These are phyloP conservation scores for Pachliopta kotzebuea DNA, from an alignment of 2,888 invertebrate genomes.

Conservation along the genomic window DNA sequence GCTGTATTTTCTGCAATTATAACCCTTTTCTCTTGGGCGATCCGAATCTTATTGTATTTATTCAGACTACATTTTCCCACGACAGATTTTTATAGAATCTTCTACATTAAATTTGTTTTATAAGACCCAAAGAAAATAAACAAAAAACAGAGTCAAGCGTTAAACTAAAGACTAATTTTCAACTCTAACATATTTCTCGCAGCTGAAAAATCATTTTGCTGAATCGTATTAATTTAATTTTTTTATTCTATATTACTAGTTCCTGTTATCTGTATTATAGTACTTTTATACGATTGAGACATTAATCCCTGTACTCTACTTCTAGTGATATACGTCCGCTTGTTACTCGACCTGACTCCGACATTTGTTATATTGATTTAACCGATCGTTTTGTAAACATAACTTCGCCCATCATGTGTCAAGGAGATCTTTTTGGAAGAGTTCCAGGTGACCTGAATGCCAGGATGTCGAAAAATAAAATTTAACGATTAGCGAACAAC, in stretches of 20 bases:
- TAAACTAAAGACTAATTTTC: too few relatives aligned
- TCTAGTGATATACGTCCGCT: constrained; percentile 12
- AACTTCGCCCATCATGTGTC: constrained; percentile 48
- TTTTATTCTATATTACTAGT: too few relatives aligned
- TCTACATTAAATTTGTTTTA: not conserved
- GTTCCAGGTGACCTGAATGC: constrained; percentile 73
- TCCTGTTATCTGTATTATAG: too few relatives aligned
- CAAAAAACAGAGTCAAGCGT: too few relatives aligned
- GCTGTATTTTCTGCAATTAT: constrained; percentile 28
- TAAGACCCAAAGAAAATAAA: too few relatives aligned
- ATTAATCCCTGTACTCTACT: not conserved
- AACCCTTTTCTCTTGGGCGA: constrained; percentile 31
- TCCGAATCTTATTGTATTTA: constrained; percentile 21
- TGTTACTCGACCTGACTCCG: constrained; percentile 13
- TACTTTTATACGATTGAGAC: too few relatives aligned
- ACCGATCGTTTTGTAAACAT: constrained; percentile 44
- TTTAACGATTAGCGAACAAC: constrained; percentile 53
- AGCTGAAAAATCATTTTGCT: too few relatives aligned
- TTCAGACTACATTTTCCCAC: constrained; percentile 20
- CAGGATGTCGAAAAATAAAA: constrained; percentile 47
- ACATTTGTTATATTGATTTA: constrained; percentile 22
- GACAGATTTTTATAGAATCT: not conserved
- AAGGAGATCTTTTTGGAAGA: constrained; percentile 60
- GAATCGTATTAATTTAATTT: too few relatives aligned
- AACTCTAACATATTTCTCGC: too few relatives aligned